Conservation (phyloP, 2,797 vertebrate genomes). For the Linurgus olivaceus region DNA sequence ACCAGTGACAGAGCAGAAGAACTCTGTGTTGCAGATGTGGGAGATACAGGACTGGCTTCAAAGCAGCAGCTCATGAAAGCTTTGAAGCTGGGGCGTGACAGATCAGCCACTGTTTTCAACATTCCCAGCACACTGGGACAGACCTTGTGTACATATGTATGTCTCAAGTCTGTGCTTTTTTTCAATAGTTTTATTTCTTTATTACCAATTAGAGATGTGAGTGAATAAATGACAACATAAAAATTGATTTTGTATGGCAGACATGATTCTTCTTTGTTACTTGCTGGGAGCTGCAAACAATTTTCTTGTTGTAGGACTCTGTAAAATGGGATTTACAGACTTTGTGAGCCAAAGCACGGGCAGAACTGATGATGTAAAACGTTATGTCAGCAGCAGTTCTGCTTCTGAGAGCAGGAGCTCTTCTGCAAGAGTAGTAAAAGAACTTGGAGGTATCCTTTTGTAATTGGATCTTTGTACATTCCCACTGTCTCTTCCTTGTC, state of each 20-base stretch:
- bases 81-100: neutral
- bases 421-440: neutral
- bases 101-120: neutral
- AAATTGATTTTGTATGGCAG: neutral
- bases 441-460: neutral
- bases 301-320: neutral
- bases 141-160: neutral
- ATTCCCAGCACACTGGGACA: neutral
- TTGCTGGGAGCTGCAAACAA: neutral
- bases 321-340: neutral
- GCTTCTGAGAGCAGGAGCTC: neutral
- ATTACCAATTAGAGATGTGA: neutral
- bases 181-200: neutral
- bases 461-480: neutral
- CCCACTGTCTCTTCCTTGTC: neutral
- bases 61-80: neutral
- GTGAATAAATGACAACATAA: neutral
- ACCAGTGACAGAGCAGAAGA: neutral
- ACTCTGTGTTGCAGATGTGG: slow-evolving; percentile 43
- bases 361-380: neutral
- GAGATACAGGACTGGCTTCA: neutral
- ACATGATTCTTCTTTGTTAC: neutral
- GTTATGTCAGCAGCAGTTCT: neutral
- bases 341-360: neutral
- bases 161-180: neutral